Evolutionary conservation across 2,888 invertebrate genomes (phyloP), one percentile per base, ranked within the genome.

Genomic region (Neoaliturus tenellus): DNA sequence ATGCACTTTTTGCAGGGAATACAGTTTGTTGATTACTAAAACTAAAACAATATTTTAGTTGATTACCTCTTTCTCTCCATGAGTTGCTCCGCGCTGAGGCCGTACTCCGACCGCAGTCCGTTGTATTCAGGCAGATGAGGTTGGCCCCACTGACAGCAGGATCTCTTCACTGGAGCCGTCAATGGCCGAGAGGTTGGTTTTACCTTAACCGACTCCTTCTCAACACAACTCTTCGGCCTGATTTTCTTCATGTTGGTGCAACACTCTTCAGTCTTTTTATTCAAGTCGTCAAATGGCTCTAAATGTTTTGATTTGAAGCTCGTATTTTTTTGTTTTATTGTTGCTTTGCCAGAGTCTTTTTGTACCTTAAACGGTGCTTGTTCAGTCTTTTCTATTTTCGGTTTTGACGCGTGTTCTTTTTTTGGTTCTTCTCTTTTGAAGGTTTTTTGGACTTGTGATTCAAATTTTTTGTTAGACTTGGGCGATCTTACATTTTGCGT

Each of bases 51-150:
- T n/a, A n/a, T n/a, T n/a, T n/a, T n/a, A 48, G 48, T 17, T 3
- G n/a, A 73, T 84, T 85, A 88, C 88, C 85, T 87, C 85, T 87
- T 87, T 48, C 88, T 86, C 62, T 88, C 88, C 67, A 86, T 84
- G 4, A 88, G 86, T 35, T 88, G 88, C 62, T 88, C 87, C 8
- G 87, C 87, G 33, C 86, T 87, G 12, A 88, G 85, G 8, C 88
- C 88, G 80, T 88, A 88, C 75, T 88, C 88, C 0, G 88, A 88
- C n/a, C 88, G 84, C 2, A 88, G 84, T 33, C 88, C 88, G 80
- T 88, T 88, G 75, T 88, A 88, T 8, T 84, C 83, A 10, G 88
- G 88, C 17, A 88, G 83, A 5, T 82, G 82, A 1, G 82, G 75
- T 39, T 84, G 84, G 33, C 62, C 82, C 78, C 81, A 84, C 20